These are phyloP conservation scores for Lagodon rhomboides DNA, from an alignment of 2,797 vertebrate species.

Conservation along the genomic window DNA sequence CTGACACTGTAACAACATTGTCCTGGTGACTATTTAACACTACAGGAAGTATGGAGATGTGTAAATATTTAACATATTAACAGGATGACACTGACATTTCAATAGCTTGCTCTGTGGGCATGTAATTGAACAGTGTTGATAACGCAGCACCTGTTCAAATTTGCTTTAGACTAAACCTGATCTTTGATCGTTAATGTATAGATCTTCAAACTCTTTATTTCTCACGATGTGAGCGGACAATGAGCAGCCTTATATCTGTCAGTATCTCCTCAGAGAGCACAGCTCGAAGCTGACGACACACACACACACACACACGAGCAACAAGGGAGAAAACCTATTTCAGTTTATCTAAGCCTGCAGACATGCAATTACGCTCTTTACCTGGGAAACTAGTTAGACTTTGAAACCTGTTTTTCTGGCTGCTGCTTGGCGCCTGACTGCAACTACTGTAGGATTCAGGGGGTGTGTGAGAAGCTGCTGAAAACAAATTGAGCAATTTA, in stretches of 20 bases:
- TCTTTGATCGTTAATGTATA: neutral
- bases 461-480: neutral
- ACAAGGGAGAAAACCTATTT: neutral
- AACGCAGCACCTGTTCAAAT: neutral
- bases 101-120: conserved; percentile 23
- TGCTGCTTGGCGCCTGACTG: neutral
- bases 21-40: conserved; percentile 20
- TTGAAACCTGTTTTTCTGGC: conserved; percentile 60
- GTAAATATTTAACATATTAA: conserved; percentile 70
- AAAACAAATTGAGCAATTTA: conserved; percentile 14
- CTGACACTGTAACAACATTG: neutral
- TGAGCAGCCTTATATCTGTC: neutral
- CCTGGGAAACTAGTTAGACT: conserved; percentile 30
- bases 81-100: conserved; percentile 52
- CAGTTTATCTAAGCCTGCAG: conserved; percentile 24
- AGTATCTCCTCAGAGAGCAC: neutral
- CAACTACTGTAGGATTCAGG: neutral
- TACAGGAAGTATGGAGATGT: conserved; percentile 43
- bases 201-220: neutral
- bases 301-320: conserved; percentile 11
- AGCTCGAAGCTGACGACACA: neutral
- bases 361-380: conserved; percentile 31
- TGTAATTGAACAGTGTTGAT: conserved; percentile 47
- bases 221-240: neutral
- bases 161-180: neutral